phyloP scores from a whole-genome alignment of 2,888 invertebrate genomes.

The Ecdyonurus torrentis region DNA sequence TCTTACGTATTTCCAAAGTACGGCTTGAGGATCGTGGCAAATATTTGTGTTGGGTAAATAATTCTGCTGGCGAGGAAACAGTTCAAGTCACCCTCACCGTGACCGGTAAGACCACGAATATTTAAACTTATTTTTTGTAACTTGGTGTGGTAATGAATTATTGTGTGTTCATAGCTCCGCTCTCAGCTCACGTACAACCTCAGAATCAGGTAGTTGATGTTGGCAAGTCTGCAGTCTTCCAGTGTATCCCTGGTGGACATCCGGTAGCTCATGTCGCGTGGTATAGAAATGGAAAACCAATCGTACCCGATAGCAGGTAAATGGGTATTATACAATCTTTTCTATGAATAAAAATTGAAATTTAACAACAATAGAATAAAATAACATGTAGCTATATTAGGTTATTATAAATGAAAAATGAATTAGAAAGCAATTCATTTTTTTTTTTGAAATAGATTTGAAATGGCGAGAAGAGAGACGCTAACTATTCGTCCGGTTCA shows the following conservation, averaged over 20 bases:
- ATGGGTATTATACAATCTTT: too few species aligned
- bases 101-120: constrained; percentile 47
- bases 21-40: constrained; percentile 66
- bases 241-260: constrained; percentile 73
- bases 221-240: constrained; percentile 67
- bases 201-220: constrained; percentile 55
- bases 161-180: constrained; percentile 41
- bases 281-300: constrained; percentile 57
- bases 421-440: too few species aligned
- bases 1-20: constrained; percentile 47
- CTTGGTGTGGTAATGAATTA: too few species aligned
- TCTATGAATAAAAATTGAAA: too few species aligned
- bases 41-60: constrained; percentile 82
- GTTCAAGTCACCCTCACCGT: constrained; percentile 60
- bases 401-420: too few species aligned
- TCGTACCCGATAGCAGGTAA: constrained; percentile 38
- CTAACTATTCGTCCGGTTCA: constrained; percentile 21
- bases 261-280: constrained; percentile 66
- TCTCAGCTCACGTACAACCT: constrained; percentile 65
- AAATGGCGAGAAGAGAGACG: constrained; percentile 13
- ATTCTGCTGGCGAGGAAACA: constrained; percentile 69
- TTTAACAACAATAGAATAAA: too few species aligned
- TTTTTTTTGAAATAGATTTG: not conserved
- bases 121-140: too few species aligned
- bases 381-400: too few species aligned